phyloP scores from a whole-genome alignment of 2,888 invertebrate genomes.

The Protodeltote pygarga region DNA sequence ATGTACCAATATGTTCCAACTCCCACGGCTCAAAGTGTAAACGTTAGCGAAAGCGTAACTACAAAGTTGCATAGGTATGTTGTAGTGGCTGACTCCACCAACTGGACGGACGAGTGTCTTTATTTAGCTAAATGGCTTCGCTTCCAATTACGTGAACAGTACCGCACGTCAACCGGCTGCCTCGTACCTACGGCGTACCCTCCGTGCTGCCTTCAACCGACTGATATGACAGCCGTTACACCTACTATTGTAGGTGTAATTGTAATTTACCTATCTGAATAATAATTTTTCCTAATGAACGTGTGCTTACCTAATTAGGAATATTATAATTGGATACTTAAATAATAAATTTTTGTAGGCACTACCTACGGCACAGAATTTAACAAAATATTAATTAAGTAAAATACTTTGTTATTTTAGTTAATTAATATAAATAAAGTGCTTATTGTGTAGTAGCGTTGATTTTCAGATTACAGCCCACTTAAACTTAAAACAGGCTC shows the following conservation, averaged over 20 bases:
- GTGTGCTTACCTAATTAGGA: no score
- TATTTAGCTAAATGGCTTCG: conserved; percentile 2
- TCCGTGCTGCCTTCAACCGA: not conserved
- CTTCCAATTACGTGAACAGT: conserved; percentile 10
- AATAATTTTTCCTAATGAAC: no score
- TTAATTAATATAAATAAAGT: conserved; percentile 32
- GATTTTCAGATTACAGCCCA: conserved; percentile 36
- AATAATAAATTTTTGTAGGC: conserved; percentile 42
- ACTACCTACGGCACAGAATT: conserved; percentile 18
- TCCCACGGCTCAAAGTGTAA: no score
- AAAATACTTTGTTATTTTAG: conserved; percentile 36
- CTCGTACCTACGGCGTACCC: not conserved
- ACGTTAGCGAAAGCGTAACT: no score
- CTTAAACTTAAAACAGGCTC: conserved; percentile 21
- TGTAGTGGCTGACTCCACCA: not conserved
- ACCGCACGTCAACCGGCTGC: not conserved
- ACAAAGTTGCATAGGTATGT: not conserved
- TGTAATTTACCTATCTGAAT: no score
- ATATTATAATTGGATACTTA: conserved; percentile 37
- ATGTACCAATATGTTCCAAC: no score
- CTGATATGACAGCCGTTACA: no score
- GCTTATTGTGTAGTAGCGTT: conserved; percentile 35
- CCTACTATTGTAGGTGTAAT: conserved; percentile 5
- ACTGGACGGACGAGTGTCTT: not conserved
- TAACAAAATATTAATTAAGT: conserved; percentile 36